Conservation (phyloP, 2,113 vertebrate genomes). For the Neolamprologus falcicula region DNA sequence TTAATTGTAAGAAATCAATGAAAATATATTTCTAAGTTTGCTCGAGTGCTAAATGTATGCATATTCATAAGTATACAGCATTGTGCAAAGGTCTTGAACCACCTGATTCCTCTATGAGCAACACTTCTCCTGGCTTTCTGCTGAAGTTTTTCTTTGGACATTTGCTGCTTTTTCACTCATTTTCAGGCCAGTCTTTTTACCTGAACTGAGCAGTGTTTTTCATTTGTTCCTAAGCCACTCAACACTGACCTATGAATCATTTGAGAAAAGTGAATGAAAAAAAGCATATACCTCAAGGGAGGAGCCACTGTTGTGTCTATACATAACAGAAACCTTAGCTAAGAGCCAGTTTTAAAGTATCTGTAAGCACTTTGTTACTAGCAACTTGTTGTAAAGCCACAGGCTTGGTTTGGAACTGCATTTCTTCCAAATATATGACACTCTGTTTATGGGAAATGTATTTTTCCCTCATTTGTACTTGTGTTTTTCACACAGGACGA, state of each 20-base stretch:
- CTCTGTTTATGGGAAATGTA: neutral
- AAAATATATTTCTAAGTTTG: neutral
- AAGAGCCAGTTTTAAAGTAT: neutral
- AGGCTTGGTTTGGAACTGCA: neutral
- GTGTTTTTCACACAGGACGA: conserved; percentile 77
- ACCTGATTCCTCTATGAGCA: neutral
- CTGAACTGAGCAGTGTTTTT: neutral
- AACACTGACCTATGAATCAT: neutral
- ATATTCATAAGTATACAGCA: neutral
- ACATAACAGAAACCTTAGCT: neutral
- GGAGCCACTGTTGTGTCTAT: neutral
- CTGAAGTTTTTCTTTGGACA: neutral
- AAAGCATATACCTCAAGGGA: neutral
- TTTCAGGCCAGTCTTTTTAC: neutral
- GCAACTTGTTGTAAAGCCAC: neutral
- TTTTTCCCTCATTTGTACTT: neutral
- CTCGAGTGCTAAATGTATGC: neutral
- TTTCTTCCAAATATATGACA: neutral
- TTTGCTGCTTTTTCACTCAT: neutral
- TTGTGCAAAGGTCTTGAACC: neutral
- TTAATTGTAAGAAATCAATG: neutral
- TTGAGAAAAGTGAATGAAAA: neutral
- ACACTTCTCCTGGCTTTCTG: neutral
- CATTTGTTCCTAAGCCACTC: neutral
- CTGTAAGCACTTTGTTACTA: neutral